Evolutionary conservation across 2,113 vertebrate species (phyloP).

Genomic region (Chaetodon auriga): DNA sequence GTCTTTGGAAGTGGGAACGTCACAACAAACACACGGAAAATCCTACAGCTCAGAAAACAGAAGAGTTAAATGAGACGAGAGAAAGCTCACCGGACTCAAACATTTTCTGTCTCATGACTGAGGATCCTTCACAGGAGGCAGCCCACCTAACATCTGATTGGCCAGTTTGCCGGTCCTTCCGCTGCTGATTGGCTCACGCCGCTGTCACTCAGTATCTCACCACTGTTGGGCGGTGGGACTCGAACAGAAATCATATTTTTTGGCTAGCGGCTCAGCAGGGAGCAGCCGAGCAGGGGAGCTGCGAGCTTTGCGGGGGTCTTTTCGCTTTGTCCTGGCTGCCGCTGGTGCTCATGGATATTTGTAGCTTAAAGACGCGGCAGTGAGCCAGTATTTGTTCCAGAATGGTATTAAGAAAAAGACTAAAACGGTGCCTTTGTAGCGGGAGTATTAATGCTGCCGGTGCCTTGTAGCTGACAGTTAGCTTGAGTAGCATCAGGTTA

Average conservation of each 20-base stretch:
- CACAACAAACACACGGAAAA: not conserved
- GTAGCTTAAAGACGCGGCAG: not conserved
- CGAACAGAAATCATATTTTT: not conserved
- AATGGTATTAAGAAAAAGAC: slow-evolving; percentile 77
- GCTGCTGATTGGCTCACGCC: slow-evolving; percentile 61
- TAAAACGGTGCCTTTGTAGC: slow-evolving; percentile 70
- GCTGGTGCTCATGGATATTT: slow-evolving; percentile 43
- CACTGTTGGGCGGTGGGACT: not conserved
- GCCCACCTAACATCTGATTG: slow-evolving; percentile 52
- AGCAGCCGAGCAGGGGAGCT: not conserved
- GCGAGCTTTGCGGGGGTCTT: not conserved
- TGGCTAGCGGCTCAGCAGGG: slow-evolving; percentile 1
- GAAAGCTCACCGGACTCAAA: not conserved
- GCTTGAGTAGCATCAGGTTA: slow-evolving; percentile 45
- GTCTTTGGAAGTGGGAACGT: not conserved
- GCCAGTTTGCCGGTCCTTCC: not conserved
- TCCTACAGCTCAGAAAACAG: not conserved
- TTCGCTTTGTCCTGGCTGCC: slow-evolving; percentile 11
- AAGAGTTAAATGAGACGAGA: not conserved
- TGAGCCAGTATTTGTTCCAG: slow-evolving; percentile 48
- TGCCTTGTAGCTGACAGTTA: slow-evolving; percentile 62
- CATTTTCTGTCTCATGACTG: not conserved
- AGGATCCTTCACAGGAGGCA: rapidly evolving
- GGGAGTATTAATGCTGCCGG: slow-evolving; percentile 36
- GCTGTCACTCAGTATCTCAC: slow-evolving; percentile 43